A percentile compares a stretch with the other conserved stretches of the same genome.
These are phyloP conservation scores for Oxytorus armatus DNA, from an alignment of 2,888 invertebrate species.

Conservation along the genomic window DNA sequence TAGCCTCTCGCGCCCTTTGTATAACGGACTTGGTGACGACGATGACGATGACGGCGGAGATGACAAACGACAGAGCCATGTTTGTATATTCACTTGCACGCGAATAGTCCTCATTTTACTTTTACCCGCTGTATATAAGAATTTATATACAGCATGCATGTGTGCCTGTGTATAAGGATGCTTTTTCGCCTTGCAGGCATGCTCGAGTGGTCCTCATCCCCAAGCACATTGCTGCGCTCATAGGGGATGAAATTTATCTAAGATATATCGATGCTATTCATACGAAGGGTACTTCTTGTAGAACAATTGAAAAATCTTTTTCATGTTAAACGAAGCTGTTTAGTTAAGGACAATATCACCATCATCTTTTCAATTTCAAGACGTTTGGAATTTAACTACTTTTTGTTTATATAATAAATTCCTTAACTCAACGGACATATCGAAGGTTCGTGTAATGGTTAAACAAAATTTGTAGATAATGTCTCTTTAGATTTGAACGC, in stretches of 20 bases:
- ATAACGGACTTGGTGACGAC: conserved; percentile 27
- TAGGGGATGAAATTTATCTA: conserved; percentile 10
- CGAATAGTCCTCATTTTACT: conserved; percentile 50
- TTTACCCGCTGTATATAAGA: conserved; percentile 57
- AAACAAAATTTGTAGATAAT: too few relatives aligned
- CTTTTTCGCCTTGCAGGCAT: conserved; percentile 66
- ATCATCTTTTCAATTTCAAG: too few relatives aligned
- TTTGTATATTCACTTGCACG: conserved; percentile 59
- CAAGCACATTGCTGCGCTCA: conserved; percentile 71
- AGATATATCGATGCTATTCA: conserved; percentile 17
- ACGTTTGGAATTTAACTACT: too few relatives aligned
- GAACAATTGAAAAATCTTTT: too few relatives aligned
- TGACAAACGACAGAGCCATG: conserved; percentile 50
- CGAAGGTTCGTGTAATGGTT: too few relatives aligned
- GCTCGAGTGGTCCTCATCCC: conserved; percentile 75
- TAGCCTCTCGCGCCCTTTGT: conserved; percentile 60
- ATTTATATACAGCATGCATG: too few relatives aligned
- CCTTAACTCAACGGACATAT: too few relatives aligned
- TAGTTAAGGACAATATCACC: too few relatives aligned
- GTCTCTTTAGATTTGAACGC: too few relatives aligned
- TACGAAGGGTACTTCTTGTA: too few relatives aligned
- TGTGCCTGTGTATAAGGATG: conserved; percentile 33
- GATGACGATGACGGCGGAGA: conserved; percentile 41
- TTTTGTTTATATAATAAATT: too few relatives aligned
- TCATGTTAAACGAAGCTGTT: too few relatives aligned